These are phyloP conservation scores for Pristionchus arcanus DNA, from an alignment of 2,888 invertebrate genomes.

Conservation along the genomic window DNA sequence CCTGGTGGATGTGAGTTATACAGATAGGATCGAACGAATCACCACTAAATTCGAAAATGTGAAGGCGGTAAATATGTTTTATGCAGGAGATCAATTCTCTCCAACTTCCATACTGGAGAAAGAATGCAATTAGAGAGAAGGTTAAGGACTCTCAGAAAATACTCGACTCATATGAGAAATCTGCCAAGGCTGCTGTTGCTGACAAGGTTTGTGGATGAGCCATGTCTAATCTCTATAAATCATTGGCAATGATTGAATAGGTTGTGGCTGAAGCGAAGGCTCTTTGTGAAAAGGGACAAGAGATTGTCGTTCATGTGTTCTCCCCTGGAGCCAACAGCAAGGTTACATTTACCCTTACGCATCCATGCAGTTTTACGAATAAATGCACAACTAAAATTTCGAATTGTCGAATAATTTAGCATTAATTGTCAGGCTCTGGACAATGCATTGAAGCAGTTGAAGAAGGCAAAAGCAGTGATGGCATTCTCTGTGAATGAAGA, in stretches of 20 bases:
- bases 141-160: constrained; percentile 91
- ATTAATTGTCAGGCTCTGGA: constrained; percentile 89
- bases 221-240: constrained; percentile 20
- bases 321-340: constrained; percentile 94
- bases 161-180: constrained; percentile 92
- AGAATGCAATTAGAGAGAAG: constrained; percentile 88
- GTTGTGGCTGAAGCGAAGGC: constrained; percentile 91
- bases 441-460: constrained; percentile 89
- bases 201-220: constrained; percentile 62
- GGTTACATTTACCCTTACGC: constrained; percentile 73
- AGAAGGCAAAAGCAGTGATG: constrained; percentile 89
- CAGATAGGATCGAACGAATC: too few relatives aligned
- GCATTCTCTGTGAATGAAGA: constrained; percentile 93
- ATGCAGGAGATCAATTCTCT: constrained; percentile 91
- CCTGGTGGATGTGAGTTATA: constrained; percentile 65
- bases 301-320: constrained; percentile 85
- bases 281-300: constrained; percentile 83
- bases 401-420: too few relatives aligned
- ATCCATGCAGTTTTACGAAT: too few relatives aligned
- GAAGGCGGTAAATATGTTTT: not conserved
- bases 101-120: constrained; percentile 92
- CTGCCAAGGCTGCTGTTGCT: constrained; percentile 79
- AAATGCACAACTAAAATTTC: too few relatives aligned
- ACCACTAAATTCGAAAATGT: too few relatives aligned
- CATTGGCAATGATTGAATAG: constrained; percentile 71